A percentile compares a stretch with the other conserved stretches of the same genome.
These are phyloP conservation scores for Amazona ochrocephala DNA, from an alignment of 2,797 vertebrate genomes.

Conservation along the genomic window DNA sequence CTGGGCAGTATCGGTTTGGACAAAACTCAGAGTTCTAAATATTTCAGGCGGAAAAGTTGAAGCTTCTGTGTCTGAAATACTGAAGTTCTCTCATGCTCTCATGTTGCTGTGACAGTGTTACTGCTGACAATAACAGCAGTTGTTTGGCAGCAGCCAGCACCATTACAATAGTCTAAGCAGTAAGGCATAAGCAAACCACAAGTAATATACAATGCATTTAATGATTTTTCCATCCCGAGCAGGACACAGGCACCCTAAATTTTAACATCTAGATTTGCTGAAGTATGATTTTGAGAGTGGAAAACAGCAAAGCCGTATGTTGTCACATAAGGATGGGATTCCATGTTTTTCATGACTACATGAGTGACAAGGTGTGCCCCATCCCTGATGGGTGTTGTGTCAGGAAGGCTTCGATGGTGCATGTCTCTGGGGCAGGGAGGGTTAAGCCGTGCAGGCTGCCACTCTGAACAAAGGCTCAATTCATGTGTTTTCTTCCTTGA, in stretches of 20 bases:
- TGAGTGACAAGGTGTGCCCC: neutral
- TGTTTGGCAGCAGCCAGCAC: neutral
- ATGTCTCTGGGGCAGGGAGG: neutral
- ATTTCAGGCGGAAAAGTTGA: neutral
- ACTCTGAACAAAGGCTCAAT: slow-evolving; percentile 54
- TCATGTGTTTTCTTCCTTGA: slow-evolving; percentile 56
- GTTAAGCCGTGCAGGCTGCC: slow-evolving; percentile 51
- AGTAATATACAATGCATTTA: neutral
- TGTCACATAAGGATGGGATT: neutral
- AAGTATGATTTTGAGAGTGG: neutral
- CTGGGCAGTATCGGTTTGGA: neutral
- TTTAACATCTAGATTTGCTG: neutral
- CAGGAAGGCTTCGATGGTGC: fast-evolving
- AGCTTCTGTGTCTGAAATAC: neutral
- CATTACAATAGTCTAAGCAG: neutral
- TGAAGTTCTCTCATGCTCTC: fast-evolving
- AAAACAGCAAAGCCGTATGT: neutral
- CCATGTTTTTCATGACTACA: neutral
- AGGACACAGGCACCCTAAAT: neutral
- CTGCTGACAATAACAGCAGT: neutral
- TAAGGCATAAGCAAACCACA: neutral
- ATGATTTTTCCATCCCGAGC: neutral
- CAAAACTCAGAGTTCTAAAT: neutral
- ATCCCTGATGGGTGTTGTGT: neutral
- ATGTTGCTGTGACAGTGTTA: fast-evolving